Base-by-base conservation (phyloP, 2,888 invertebrate species). In the Ceramica pisi region DNA sequence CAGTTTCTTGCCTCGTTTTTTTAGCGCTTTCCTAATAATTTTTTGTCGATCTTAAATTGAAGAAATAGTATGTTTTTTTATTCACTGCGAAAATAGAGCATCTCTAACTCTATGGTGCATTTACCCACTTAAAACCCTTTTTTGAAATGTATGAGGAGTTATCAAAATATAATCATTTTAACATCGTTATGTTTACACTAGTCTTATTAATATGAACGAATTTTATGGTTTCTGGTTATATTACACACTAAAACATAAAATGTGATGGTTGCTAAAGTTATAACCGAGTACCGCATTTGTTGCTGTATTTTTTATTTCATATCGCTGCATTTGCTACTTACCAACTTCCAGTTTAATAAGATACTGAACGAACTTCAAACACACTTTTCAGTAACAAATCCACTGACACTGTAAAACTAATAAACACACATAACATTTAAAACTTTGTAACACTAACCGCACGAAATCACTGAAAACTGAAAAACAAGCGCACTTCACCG, bases 381-480 rank as follows among this genome's bases (percentile, higher is more conserved):
- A 60, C 81, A 50, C 38, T 67, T 67, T 65, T 55, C 55, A 57
- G 21, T 19, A 48, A 53, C 6, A 21, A 31, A 61, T 66, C 7
- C 26, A 44, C 21, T 56, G 14, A 31, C 31, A 35, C 53, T 2
- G 14, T 53, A 38, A 44, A 71, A 61, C 41, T 9, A 53, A 71
- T 2, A 61, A 48, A 67, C 44, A 61, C 38, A 71, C 77, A 14
- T 31, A 69, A 57, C 23, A 71, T 65, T 61, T 46, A 35, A 64
- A 67, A 78, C 46, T 67, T 71, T 51, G 6, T 41, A 31, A 56
- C 69, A 74, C 61, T 63, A 57, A 62, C 23, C 21, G 10, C 50
- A 79, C 41, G 21, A 76, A 16, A 46, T 56, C 65, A 76, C 72
- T 72, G 64, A 75, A 84, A 69, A 73, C 73, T 67, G 68, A 75